phyloP scores from a whole-genome alignment of 2,113 vertebrate species.

The Rhynchomys soricoides region DNA sequence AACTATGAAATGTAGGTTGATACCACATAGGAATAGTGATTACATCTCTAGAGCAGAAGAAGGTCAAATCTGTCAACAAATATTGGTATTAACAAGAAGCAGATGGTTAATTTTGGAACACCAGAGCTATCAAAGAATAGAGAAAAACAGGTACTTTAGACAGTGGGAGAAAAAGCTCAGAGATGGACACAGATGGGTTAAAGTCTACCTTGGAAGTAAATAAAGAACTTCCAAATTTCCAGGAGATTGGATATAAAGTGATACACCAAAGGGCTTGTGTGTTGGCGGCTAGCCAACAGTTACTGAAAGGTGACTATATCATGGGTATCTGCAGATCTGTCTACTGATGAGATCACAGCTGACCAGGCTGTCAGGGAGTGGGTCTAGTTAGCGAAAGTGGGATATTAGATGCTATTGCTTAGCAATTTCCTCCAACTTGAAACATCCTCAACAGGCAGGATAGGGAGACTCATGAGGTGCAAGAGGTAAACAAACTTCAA shows the following conservation, averaged over 20 bases:
- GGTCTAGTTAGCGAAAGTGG: not conserved
- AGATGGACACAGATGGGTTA: not conserved
- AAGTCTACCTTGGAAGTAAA: not conserved
- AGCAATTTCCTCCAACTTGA: not conserved
- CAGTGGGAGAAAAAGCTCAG: not conserved
- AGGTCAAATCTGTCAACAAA: not conserved
- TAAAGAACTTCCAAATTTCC: not conserved
- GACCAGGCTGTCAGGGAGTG: not conserved
- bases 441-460: no score
- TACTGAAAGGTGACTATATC: not conserved
- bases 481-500: not conserved
- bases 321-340: not conserved
- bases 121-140: not conserved
- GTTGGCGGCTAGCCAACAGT: not conserved
- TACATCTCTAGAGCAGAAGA: not conserved
- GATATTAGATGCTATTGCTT: not conserved
- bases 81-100: not conserved
- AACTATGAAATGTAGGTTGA: not conserved
- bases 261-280: not conserved
- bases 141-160: not conserved
- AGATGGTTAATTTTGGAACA: not conserved
- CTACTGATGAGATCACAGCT: not conserved
- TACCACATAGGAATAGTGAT: not conserved
- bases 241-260: not conserved
- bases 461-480: not conserved